These are phyloP conservation scores for Tupiocoris notatus DNA, from an alignment of 2,888 invertebrate species.

Conservation along the genomic window DNA sequence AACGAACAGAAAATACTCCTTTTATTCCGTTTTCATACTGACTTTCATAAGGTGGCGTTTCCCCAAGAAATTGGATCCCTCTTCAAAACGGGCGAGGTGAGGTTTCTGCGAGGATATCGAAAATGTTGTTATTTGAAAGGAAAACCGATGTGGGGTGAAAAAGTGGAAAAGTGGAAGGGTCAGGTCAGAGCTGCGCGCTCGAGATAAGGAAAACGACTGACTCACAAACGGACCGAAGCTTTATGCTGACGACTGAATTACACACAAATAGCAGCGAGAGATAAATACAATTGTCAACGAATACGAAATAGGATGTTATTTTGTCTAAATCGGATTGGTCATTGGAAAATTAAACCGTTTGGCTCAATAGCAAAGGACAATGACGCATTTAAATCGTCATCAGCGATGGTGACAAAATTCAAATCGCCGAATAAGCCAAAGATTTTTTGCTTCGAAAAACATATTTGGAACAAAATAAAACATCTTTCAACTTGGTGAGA, in stretches of 20 bases:
- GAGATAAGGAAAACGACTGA: constrained; percentile 9
- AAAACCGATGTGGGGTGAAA: background rate
- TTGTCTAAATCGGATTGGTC: too few species aligned
- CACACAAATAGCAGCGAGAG: background rate
- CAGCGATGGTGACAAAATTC: too few species aligned
- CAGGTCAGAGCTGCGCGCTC: constrained; percentile 8
- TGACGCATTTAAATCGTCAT: too few species aligned
- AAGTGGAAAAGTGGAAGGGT: too few species aligned
- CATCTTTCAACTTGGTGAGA: too few species aligned
- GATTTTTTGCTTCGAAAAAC: too few species aligned
- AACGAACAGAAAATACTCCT: background rate
- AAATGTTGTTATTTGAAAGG: constrained; percentile 25
- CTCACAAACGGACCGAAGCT: too few species aligned
- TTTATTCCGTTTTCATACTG: background rate
- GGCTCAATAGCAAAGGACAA: too few species aligned
- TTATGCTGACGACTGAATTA: background rate
- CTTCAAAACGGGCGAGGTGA: background rate
- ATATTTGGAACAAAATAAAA: too few species aligned
- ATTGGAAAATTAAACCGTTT: background rate
- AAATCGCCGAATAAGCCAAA: too few species aligned
- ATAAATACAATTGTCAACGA: too few species aligned
- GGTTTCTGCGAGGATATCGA: constrained; percentile 23
- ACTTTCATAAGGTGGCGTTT: background rate
- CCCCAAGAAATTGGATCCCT: constrained; percentile 13
- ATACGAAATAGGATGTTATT: too few species aligned